Percentiles rank a stretch among this genome's conserved stretches.
Evolutionary conservation across 2,888 invertebrate species (phyloP).

Genomic region (Suillia variegata): DNA sequence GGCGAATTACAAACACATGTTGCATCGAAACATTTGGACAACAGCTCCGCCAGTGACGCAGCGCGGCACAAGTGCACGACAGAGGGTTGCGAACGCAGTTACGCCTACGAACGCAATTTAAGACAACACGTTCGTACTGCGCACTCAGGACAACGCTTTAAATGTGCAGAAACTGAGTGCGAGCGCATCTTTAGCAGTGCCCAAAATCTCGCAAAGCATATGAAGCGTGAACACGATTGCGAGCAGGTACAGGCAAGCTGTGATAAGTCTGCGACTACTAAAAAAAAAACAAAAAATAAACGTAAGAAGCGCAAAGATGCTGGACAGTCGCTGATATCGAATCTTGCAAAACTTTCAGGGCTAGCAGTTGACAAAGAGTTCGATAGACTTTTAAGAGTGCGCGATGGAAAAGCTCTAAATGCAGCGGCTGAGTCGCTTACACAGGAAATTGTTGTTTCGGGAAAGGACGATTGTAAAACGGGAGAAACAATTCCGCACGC

Average conservation of each 20-base stretch:
- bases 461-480: no score
- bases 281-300: conserved; percentile 6
- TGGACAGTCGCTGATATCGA: conserved; percentile 44
- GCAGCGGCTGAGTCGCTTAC: conserved; percentile 24
- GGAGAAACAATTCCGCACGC: no score
- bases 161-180: conserved; percentile 58
- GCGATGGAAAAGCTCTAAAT: conserved; percentile 35
- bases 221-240: conserved; percentile 36
- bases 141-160: conserved; percentile 63
- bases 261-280: background rate
- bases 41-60: conserved; percentile 21
- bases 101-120: conserved; percentile 65
- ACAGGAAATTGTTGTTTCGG: background rate
- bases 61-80: conserved; percentile 56
- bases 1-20: conserved; percentile 62
- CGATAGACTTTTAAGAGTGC: conserved; percentile 42
- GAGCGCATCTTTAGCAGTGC: conserved; percentile 44
- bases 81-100: conserved; percentile 60
- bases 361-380: conserved; percentile 40
- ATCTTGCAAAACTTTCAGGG: conserved; percentile 44
- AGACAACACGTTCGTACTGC: conserved; percentile 64
- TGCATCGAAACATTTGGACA: conserved; percentile 44
- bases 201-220: conserved; percentile 47
- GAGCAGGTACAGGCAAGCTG: conserved; percentile 3
- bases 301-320: conserved; percentile 52